These are phyloP conservation scores for Platichthys flesus DNA, from an alignment of 2,113 vertebrate genomes.

Conservation along the genomic window DNA sequence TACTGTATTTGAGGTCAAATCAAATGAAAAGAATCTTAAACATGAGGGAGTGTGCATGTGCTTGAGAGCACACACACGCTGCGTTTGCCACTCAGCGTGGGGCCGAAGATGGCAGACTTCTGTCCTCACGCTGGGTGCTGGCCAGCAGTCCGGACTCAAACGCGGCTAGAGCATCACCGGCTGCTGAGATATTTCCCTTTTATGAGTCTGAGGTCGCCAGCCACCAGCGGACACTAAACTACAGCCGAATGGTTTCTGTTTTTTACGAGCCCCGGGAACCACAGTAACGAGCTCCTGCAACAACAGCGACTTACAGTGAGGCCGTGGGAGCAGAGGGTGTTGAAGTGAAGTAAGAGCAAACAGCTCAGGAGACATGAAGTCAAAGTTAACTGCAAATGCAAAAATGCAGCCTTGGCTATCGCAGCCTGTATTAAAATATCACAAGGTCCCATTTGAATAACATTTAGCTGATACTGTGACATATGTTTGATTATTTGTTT, in stretches of 20 bases:
- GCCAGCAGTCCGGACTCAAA: constrained; percentile 17
- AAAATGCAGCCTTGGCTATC: constrained; percentile 12
- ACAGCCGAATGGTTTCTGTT: constrained; percentile 6
- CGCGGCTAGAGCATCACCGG: neutral
- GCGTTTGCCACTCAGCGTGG: constrained; percentile 12
- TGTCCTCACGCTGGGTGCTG: constrained; percentile 1
- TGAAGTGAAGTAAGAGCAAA: neutral
- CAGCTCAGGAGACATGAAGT: neutral
- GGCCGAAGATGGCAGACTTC: constrained; percentile 10
- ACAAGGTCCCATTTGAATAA: neutral
- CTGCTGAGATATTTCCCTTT: constrained; percentile 50
- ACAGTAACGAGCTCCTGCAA: constrained; percentile 21
- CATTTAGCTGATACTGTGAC: neutral
- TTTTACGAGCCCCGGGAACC: constrained; percentile 34
- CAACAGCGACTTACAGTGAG: constrained; percentile 14
- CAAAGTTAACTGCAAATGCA: neutral
- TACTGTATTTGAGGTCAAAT: too few species aligned
- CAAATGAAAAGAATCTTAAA: too few species aligned
- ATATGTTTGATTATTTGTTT: too few species aligned
- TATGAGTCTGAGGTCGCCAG: neutral
- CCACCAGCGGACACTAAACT: constrained; percentile 12
- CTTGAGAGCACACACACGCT: neutral
- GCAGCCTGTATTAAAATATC: neutral
- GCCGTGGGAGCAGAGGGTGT: constrained; percentile 5
- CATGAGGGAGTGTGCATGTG: constrained; percentile 12